These are phyloP conservation scores for Chymomyza fuscimana DNA, from an alignment of 2,888 invertebrate species.

Conservation along the genomic window DNA sequence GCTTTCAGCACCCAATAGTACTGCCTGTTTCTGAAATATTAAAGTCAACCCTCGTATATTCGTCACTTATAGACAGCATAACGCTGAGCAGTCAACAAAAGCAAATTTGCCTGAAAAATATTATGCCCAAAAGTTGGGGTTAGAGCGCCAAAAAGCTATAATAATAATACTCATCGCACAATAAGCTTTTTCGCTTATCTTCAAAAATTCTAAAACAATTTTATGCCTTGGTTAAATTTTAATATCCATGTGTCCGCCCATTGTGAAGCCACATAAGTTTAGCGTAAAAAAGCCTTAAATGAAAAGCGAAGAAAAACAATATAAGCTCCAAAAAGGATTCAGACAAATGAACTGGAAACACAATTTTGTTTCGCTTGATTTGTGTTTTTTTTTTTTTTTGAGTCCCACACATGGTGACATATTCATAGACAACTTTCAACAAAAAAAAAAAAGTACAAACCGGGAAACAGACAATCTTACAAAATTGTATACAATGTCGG, in stretches of 20 bases:
- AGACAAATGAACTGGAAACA: conserved; percentile 50
- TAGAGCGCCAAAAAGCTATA: not conserved
- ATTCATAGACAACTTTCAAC: not conserved
- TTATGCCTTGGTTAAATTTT: not conserved
- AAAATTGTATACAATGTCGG: too few relatives aligned
- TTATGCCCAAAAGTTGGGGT: not conserved
- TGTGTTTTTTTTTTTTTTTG: conserved; percentile 33
- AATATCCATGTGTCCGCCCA: not conserved
- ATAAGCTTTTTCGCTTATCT: not conserved
- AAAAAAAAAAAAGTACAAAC: not conserved
- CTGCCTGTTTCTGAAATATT: too few relatives aligned
- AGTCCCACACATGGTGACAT: not conserved
- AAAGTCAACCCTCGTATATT: too few relatives aligned
- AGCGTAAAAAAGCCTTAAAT: not conserved
- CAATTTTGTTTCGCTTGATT: conserved; percentile 55
- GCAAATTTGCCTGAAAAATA: not conserved
- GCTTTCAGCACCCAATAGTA: too few relatives aligned
- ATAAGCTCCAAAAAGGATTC: conserved; percentile 4
- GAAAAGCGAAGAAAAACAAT: conserved; percentile 1
- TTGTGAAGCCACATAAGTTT: not conserved
- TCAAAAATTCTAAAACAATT: conserved; percentile 8
- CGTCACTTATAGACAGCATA: not conserved
- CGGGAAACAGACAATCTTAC: too few relatives aligned
- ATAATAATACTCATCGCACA: not conserved
- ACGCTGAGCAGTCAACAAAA: not conserved